These are phyloP conservation scores for Brachypteracias leptosomus DNA, from an alignment of 2,113 vertebrate species.

Conservation along the genomic window DNA sequence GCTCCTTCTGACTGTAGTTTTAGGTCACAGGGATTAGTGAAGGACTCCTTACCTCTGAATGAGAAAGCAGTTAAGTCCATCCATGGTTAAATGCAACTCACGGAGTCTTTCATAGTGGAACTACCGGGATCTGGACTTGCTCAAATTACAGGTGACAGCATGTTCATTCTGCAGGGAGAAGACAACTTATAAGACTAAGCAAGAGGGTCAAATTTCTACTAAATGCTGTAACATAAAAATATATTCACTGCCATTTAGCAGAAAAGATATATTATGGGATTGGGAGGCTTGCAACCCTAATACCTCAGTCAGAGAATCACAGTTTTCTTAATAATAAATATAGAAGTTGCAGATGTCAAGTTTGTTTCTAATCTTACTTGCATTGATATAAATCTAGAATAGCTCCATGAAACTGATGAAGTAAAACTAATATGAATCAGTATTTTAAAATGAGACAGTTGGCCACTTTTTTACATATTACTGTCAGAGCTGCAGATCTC, in stretches of 20 bases:
- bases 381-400: not conserved
- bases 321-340: not conserved
- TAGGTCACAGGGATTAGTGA: not conserved
- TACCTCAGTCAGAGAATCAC: not conserved
- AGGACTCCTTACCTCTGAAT: not conserved
- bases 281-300: not conserved
- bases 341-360: not conserved
- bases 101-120: not conserved
- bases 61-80: not conserved
- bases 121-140: not conserved
- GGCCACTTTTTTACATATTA: not conserved
- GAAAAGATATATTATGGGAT: not conserved
- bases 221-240: not conserved
- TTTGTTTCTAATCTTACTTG: not conserved
- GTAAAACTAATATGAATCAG: constrained; percentile 22
- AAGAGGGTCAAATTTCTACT: not conserved
- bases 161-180: not conserved
- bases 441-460: constrained; percentile 8
- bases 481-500: not conserved
- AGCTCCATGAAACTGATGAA: not conserved
- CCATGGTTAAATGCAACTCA: not conserved
- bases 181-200: not conserved
- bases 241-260: not conserved
- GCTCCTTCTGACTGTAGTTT: not conserved
- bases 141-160: not conserved